Evolutionary conservation across 2,113 vertebrate genomes (phyloP).

Genomic region (Brienomyrus brachyistius): DNA sequence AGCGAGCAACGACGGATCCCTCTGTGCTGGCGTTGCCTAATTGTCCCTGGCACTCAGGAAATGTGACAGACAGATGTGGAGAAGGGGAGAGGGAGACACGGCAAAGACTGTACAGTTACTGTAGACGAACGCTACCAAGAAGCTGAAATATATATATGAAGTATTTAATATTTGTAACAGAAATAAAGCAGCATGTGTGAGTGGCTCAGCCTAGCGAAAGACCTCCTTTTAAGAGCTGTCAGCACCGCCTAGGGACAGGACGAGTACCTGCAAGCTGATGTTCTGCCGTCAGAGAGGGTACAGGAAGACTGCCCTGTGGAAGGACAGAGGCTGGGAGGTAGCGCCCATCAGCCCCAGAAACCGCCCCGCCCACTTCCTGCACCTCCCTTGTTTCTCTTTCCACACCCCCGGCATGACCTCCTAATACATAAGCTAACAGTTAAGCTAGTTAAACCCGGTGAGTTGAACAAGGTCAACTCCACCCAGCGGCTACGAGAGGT

Average conservation of each 20-base stretch:
- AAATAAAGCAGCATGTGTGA: background rate
- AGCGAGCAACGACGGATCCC: background rate
- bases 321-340: background rate
- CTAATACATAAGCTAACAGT: background rate
- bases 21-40: background rate
- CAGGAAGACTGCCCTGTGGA: background rate
- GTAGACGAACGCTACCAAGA: background rate
- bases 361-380: background rate
- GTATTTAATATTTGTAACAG: background rate
- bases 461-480: background rate
- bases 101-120: background rate
- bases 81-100: slow-evolving; percentile 18
- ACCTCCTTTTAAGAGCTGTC: background rate
- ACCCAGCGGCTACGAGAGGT: background rate
- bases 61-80: slow-evolving; percentile 27
- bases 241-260: background rate
- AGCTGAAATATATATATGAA: background rate
- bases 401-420: background rate
- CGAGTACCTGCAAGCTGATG: background rate
- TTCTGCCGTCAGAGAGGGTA: background rate
- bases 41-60: slow-evolving; percentile 11
- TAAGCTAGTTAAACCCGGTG: background rate
- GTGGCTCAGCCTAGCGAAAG: background rate
- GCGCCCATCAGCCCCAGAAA: background rate
- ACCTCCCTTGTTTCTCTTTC: background rate